Evolutionary conservation across 2,113 vertebrate genomes (phyloP).

Genomic region (Scopus umbretta): DNA sequence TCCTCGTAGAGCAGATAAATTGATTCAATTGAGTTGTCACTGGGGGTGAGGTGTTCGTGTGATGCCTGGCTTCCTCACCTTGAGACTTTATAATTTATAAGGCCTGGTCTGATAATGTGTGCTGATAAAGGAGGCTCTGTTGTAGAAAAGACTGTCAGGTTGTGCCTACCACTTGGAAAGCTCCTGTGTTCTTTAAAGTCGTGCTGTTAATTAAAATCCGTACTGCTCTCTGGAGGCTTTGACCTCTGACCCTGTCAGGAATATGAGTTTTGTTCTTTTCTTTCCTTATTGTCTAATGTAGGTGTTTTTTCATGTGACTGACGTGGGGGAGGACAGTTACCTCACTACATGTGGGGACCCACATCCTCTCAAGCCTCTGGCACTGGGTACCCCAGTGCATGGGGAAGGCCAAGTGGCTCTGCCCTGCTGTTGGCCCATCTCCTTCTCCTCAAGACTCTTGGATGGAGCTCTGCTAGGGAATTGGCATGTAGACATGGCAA

Average conservation of each 20-base stretch:
- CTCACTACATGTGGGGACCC: not conserved
- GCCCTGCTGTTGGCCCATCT: not conserved
- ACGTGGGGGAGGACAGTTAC: not conserved
- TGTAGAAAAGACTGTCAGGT: not conserved
- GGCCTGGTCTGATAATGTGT: not conserved
- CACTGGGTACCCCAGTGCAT: not conserved
- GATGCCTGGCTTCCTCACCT: not conserved
- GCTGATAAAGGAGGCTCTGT: not conserved
- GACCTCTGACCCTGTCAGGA: not conserved
- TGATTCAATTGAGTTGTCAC: conserved; percentile 28
- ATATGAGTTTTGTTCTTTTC: not conserved
- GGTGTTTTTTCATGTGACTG: not conserved
- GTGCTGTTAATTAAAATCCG: not conserved
- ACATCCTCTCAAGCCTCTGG: not conserved
- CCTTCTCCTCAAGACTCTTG: not conserved
- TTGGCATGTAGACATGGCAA: not conserved
- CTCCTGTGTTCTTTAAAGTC: not conserved
- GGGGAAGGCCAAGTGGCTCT: not conserved
- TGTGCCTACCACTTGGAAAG: not conserved
- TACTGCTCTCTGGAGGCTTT: not conserved
- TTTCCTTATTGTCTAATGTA: not conserved
- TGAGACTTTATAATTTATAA: conserved; percentile 8
- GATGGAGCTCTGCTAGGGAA: not conserved
- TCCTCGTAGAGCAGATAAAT: conserved; percentile 34
- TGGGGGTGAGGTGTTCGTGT: not conserved